Evolutionary conservation across 2,797 vertebrate species (phyloP).

Genomic region (Poecilia velifera): DNA sequence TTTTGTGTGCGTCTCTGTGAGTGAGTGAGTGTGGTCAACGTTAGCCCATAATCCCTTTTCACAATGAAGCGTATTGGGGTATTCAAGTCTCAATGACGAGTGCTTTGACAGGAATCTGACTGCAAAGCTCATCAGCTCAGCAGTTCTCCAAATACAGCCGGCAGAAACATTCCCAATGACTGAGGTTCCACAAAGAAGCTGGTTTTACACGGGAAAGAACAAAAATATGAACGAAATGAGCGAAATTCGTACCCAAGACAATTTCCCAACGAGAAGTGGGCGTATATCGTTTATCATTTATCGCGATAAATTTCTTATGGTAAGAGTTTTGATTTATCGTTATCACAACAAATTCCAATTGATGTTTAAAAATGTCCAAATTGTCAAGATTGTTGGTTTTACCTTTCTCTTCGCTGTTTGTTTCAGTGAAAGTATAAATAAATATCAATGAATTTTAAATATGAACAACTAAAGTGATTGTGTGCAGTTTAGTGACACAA

Average conservation of each 20-base stretch:
- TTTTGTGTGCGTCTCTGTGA: conserved; percentile 21
- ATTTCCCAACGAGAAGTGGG: background rate
- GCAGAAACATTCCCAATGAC: conserved; percentile 17
- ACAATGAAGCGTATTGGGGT: conserved; percentile 63
- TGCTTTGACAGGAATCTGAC: conserved; percentile 66
- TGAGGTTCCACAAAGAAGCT: conserved; percentile 8
- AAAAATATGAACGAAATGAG: background rate
- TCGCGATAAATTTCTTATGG: too few relatives aligned
- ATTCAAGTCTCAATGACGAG: conserved; percentile 59
- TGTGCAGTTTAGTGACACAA: too few relatives aligned
- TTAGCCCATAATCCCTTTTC: conserved; percentile 64
- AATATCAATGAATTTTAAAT: too few relatives aligned
- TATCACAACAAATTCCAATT: too few relatives aligned
- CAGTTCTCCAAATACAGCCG: conserved; percentile 44
- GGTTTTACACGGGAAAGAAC: background rate
- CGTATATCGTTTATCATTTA: too few relatives aligned
- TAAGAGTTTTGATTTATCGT: too few relatives aligned
- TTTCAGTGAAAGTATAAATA: too few relatives aligned
- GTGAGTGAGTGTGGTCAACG: conserved; percentile 26
- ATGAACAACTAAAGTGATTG: too few relatives aligned
- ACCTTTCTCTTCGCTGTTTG: too few relatives aligned
- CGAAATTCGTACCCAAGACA: background rate
- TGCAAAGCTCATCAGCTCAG: conserved; percentile 67
- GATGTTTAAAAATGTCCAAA: too few relatives aligned
- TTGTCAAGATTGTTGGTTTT: too few relatives aligned